Conservation (phyloP, 2,888 invertebrate genomes). For the Epinotia bilunana region DNA sequence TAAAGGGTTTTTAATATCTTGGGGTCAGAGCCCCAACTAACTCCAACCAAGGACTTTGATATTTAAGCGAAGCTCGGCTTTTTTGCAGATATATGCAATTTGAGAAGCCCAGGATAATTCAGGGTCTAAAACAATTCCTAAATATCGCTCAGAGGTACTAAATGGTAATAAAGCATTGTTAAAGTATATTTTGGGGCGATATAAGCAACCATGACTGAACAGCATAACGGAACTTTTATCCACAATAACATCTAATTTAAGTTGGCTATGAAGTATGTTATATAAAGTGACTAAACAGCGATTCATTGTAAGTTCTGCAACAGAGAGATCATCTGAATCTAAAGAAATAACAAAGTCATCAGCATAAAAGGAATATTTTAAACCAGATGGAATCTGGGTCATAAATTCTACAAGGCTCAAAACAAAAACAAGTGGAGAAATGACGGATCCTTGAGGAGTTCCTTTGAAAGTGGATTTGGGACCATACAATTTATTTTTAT, state of each 20-base stretch:
- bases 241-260: not conserved
- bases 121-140: not conserved
- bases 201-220: not conserved
- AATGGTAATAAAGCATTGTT: not conserved
- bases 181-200: not conserved
- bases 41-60: not conserved
- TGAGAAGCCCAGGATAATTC: not conserved
- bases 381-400: too few species aligned
- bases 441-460: not conserved
- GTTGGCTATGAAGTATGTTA: not conserved
- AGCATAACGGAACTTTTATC: not conserved
- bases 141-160: not conserved
- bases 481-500: not conserved
- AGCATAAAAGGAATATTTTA: too few species aligned
- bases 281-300: not conserved
- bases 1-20: too few species aligned
- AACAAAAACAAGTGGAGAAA: not conserved
- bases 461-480: not conserved
- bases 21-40: too few species aligned
- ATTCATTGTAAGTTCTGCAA: not conserved
- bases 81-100: not conserved
- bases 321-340: not conserved
- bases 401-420: not conserved
- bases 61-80: slow-evolving; percentile 5
- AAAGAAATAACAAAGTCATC: not conserved